Evolutionary conservation across 2,888 invertebrate genomes (phyloP).

Genomic region (Zaprionus lineosus): DNA sequence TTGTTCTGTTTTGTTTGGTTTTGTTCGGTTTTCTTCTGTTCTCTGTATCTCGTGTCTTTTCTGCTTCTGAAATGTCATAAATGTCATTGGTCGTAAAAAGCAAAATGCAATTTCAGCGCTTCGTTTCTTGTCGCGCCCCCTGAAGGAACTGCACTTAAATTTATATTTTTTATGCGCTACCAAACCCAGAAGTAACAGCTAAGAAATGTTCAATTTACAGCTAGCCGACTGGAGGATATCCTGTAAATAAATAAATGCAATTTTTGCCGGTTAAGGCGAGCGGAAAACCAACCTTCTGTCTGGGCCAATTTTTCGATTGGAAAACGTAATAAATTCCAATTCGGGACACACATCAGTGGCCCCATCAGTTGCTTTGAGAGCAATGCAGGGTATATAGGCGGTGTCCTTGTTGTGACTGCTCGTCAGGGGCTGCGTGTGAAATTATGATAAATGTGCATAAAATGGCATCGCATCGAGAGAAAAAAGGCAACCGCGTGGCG

Average conservation of each 20-base stretch:
- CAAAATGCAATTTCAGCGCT: conserved; percentile 70
- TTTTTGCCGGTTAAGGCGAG: no score
- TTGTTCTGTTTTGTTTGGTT: no score
- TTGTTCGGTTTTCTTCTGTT: no score
- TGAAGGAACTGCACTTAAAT: conserved; percentile 63
- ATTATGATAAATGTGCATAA: conserved; percentile 78
- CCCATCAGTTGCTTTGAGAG: no score
- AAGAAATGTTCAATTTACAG: background rate
- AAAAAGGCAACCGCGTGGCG: conserved; percentile 57
- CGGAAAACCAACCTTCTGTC: no score
- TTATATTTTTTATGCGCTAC: conserved; percentile 66
- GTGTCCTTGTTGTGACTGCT: conserved; percentile 55
- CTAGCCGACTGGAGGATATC: no score
- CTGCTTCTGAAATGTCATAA: conserved; percentile 58
- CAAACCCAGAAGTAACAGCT: conserved; percentile 40
- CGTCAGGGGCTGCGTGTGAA: conserved; percentile 73
- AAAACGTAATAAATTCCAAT: no score
- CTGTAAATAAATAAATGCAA: background rate
- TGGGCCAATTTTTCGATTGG: no score
- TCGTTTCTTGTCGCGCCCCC: conserved; percentile 29
- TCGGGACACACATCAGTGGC: no score
- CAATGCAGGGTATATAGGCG: no score
- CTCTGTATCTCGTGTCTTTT: no score
- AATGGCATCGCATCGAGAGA: conserved; percentile 46
- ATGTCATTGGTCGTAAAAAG: conserved; percentile 73